phyloP scores from a whole-genome alignment of 2,888 invertebrate genomes.

The Tipula confusa region DNA sequence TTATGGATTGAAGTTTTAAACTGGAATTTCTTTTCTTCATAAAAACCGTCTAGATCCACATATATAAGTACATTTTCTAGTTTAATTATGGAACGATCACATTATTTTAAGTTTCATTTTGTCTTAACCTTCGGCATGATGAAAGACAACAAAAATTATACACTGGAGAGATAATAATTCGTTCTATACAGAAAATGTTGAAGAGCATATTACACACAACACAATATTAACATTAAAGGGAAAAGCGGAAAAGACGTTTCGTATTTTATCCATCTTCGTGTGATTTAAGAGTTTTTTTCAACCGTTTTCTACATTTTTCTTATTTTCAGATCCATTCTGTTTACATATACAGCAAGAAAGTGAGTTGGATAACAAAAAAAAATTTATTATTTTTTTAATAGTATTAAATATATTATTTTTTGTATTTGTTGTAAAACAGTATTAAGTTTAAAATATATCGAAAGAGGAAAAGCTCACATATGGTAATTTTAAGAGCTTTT shows the following conservation, averaged over 20 bases:
- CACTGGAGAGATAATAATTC: background rate
- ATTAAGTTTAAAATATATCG: background rate
- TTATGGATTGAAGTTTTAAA: background rate
- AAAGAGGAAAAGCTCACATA: background rate
- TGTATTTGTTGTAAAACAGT: background rate
- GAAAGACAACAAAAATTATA: background rate
- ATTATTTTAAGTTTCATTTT: slow-evolving; percentile 12
- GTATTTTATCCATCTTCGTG: background rate
- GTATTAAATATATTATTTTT: slow-evolving; percentile 1
- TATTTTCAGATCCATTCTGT: background rate
- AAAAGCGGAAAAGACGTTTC: background rate
- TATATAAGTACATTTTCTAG: background rate
- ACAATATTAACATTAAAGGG: background rate
- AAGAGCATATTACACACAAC: background rate
- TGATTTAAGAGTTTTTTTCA: background rate
- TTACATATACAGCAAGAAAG: background rate
- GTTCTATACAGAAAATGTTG: background rate
- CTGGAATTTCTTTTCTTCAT: background rate
- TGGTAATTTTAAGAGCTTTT: slow-evolving; percentile 25
- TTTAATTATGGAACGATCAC: background rate
- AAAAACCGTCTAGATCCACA: no score
- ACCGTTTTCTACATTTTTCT: background rate
- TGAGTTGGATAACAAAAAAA: background rate
- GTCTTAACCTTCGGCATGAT: background rate
- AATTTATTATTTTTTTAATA: slow-evolving; percentile 20